Percentiles rank a stretch among this genome's conserved stretches.
Conservation (phyloP, 2,888 invertebrate species). For the Atherix ibis region DNA sequence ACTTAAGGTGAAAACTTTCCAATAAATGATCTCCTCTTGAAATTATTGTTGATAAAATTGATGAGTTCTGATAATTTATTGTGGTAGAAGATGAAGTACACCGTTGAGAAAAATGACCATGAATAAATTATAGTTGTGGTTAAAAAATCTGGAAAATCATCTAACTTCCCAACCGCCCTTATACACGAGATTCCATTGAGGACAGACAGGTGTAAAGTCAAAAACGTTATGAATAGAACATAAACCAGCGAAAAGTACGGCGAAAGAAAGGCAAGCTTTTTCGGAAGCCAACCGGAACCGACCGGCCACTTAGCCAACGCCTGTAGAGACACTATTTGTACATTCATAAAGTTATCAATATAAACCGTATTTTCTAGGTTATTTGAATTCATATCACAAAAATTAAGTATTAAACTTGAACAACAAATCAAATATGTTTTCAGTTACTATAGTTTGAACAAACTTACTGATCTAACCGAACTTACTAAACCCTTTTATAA, state of each 20-base stretch:
- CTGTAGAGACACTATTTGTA: neutral
- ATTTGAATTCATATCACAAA: too few relatives aligned
- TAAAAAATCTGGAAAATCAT: conserved; percentile 6
- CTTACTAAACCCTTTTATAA: too few relatives aligned
- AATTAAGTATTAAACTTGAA: too few relatives aligned
- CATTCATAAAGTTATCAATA: neutral
- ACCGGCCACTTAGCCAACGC: neutral
- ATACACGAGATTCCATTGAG: conserved; percentile 5
- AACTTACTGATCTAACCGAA: too few relatives aligned
- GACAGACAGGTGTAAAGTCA: conserved; percentile 4
- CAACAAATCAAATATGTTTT: too few relatives aligned
- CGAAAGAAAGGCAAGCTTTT: neutral
- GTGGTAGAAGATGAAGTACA: conserved; percentile 27
- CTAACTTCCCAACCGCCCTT: conserved; percentile 5
- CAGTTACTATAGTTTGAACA: too few relatives aligned
- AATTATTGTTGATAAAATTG: conserved; percentile 28
- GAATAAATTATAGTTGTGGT: conserved; percentile 8
- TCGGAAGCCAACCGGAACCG: too few relatives aligned
- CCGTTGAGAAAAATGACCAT: conserved; percentile 5
- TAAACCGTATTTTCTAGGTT: too few relatives aligned
- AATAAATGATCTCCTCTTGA: conserved; percentile 31
- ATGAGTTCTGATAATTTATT: conserved; percentile 26
- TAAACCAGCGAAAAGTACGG: neutral
- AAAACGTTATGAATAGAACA: neutral
- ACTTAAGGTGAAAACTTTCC: conserved; percentile 15